Conservation (phyloP, 2,113 vertebrate species). For the Pangasianodon gigas region DNA sequence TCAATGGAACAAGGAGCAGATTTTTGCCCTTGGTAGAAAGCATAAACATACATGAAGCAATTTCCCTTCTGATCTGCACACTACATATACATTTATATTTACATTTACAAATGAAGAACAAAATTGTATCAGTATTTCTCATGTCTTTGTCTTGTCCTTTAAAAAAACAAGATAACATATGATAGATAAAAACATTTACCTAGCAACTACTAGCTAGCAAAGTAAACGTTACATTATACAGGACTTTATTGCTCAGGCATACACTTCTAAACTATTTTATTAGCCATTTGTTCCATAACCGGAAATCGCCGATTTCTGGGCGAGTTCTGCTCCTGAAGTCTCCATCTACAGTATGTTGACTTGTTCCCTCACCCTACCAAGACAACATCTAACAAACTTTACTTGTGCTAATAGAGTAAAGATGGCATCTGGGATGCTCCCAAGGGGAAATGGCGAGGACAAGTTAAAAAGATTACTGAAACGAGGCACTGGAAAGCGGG, state of each 20-base stretch:
- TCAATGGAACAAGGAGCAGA: not conserved
- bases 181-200: not conserved
- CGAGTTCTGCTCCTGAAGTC: not conserved
- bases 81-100: not conserved
- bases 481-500: not conserved
- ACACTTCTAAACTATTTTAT: not conserved
- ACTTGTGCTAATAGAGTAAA: constrained; percentile 5
- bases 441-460: not conserved
- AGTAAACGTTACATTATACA: not conserved
- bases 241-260: not conserved
- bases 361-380: not conserved
- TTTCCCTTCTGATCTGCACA: not conserved
- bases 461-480: not conserved
- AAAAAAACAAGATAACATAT: not conserved
- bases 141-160: not conserved
- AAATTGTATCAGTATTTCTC: not conserved
- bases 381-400: not conserved
- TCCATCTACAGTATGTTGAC: not conserved
- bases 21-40: not conserved
- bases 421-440: not conserved
- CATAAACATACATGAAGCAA: not conserved
- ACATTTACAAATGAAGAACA: not conserved
- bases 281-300: not conserved
- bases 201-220: not conserved
- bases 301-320: not conserved